Evolutionary conservation across 2,797 vertebrate species (phyloP).

Genomic region (Pseudomugil gertrudae): DNA sequence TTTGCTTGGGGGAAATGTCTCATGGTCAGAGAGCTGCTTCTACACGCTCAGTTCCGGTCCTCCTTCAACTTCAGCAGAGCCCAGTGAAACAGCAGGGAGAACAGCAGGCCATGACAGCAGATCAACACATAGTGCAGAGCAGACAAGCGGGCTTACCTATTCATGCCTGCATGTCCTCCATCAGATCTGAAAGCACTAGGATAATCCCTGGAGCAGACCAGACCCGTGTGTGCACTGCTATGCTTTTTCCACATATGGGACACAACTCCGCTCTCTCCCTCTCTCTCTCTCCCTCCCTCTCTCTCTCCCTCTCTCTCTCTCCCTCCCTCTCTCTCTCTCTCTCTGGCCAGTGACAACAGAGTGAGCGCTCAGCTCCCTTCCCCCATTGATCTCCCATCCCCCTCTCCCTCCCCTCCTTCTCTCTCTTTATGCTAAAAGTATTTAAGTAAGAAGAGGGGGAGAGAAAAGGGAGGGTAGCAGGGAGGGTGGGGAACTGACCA

Average conservation of each 20-base stretch:
- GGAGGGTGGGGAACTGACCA: conserved; percentile 71
- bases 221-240: conserved; percentile 74
- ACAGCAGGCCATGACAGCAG: conserved; percentile 52
- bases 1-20: conserved; percentile 40
- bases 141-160: conserved; percentile 76
- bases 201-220: conserved; percentile 82
- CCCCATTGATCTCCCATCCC: conserved; percentile 80
- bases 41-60: conserved; percentile 34
- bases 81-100: conserved; percentile 49
- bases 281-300: conserved; percentile 35
- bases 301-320: conserved; percentile 35
- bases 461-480: conserved; percentile 60
- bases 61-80: conserved; percentile 59
- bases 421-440: conserved; percentile 84
- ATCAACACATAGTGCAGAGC: conserved; percentile 59
- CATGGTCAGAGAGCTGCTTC: conserved; percentile 43
- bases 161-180: conserved; percentile 82
- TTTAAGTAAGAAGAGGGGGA: conserved; percentile 77
- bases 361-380: conserved; percentile 77
- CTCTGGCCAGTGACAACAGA: conserved; percentile 81
- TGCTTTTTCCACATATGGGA: conserved; percentile 84
- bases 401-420: conserved; percentile 69
- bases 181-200: conserved; percentile 73
- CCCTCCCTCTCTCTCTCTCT: conserved; percentile 43
- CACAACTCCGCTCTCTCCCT: conserved; percentile 65